Evolutionary conservation across 2,888 invertebrate genomes (phyloP), one percentile per base, ranked within the genome.

Genomic region (Aleiodes testaceus): DNA sequence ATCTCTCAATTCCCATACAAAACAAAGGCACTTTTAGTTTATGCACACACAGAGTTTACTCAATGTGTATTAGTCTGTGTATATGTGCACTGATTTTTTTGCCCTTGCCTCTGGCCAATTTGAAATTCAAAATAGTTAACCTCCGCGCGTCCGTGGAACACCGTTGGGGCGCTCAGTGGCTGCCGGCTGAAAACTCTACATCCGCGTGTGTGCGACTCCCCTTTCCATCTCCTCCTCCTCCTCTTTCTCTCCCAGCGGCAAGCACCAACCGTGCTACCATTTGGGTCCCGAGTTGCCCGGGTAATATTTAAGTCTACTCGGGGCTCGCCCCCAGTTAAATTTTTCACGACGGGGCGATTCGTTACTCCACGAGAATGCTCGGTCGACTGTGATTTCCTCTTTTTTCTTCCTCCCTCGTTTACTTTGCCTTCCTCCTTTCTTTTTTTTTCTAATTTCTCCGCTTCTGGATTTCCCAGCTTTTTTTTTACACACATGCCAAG

Each of bases 91-190:
- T 36, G 65, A 66, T 78, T 74, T 76, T 73, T 76, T 73, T 70
- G 65, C 66, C 74, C 73, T 77, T 78, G 72, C 75, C 78, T 79
- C 79, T 73, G 71, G 71, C 65, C 50, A 68, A 83, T 83, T 81
- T 82, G 80, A 82, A 83, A 79, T 82, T 80, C 81, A 82, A 80
- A 82, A 80, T 77, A 82, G 80, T 80, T 81, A 80, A 80, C 79
- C 80, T 76, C 74, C 77, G 70, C 45, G 55, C 70, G 66, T 59
- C 42, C 52, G 42, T 49, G 63, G 44, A 68, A 72, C 55, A 69
- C 52, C 42, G 52, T 26, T 59, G 59, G 59, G 42, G 66, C 64
- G 65, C 52, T 47, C 71, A 55, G 53, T 53, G 67, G 22, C 61
- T 42, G 42, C 55, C 67, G 50, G 20, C 49, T 47, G 45, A 18